Base-by-base conservation (phyloP, 2,888 invertebrate species). In the Pinctada fucata region DNA sequence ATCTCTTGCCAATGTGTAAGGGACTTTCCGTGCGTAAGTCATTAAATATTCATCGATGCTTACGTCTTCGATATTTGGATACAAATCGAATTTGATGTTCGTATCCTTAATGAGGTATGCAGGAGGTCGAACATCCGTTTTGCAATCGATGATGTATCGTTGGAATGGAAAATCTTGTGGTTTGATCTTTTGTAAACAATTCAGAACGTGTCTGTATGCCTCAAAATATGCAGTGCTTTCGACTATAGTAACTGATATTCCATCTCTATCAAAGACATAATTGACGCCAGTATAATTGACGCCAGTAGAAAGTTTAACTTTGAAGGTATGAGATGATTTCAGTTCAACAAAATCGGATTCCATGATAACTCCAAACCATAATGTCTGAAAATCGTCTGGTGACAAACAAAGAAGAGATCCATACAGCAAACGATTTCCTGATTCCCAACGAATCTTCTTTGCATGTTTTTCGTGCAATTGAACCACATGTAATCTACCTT, bases 211-310 rank as follows among this genome's bases (percentile, higher is more conserved):
- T 82, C 95, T 94, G 89, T 97, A 97, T 0, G 97, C 96, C 89
- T 97, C 97, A 90, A 97, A 97, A 91, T 95, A 97, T 0, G 96
- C 95, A 72, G 95, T 95, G 70, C 96, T 95, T 90, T 97, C 96
- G 1, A 96, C 94, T 95, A 97, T 96, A 0, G 94, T 79, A 97
- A 90, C n/a, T 95, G 95, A 84, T 94, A 94, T 75, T 48, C 45
- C 58, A 10, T 48, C 49, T 6, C 45, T 50, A 49, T 58, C 16
- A n/a, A n/a, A n/a, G n/a, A n/a, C n/a, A n/a, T n/a, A n/a, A n/a
- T n/a, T n/a, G n/a, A n/a, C n/a, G n/a, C n/a, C n/a, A n/a, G n/a
- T 3, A 49, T 74, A 6, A 10, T 50, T 8, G 10, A 13, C 4
- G 48, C 8, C 31, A 1, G 2, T 5, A n/a, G 58, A 63, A 49